A percentile compares a stretch with the other conserved stretches of the same genome.
These are phyloP conservation scores for Hanleya hanleyi DNA, from an alignment of 2,888 invertebrate genomes.

Conservation along the genomic window DNA sequence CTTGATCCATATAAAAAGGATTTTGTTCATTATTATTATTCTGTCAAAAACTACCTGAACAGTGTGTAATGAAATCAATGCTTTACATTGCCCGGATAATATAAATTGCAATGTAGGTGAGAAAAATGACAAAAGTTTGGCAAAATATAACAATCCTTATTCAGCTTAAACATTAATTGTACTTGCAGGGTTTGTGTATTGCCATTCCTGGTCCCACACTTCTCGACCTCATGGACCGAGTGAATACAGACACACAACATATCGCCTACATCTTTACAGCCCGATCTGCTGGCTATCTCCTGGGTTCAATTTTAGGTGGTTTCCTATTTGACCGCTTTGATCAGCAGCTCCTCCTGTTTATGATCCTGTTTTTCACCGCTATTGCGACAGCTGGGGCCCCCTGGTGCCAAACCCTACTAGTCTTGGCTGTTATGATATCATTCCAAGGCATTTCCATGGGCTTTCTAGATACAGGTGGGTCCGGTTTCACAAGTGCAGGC, in stretches of 20 bases:
- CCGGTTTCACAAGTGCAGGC: too few species aligned
- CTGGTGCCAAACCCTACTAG: constrained; percentile 68
- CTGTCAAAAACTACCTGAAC: too few species aligned
- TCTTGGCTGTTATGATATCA: constrained; percentile 68
- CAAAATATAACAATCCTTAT: not conserved
- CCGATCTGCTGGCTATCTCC: constrained; percentile 72
- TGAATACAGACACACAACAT: constrained; percentile 60
- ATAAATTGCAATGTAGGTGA: too few species aligned
- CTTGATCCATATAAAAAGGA: too few species aligned
- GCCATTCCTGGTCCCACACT: constrained; percentile 74
- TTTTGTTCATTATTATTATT: not conserved
- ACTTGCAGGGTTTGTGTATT: constrained; percentile 74
- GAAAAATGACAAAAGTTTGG: too few species aligned
- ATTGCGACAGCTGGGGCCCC: constrained; percentile 72
- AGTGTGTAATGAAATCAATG: not conserved
- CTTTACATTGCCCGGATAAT: not conserved
- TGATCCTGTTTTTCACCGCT: constrained; percentile 70
- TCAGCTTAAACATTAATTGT: too few species aligned
- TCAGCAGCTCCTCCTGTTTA: constrained; percentile 71
- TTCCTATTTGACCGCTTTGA: constrained; percentile 68
- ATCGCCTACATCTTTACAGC: constrained; percentile 72
- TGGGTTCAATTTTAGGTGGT: constrained; percentile 73
- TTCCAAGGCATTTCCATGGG: constrained; percentile 73
- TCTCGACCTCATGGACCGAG: constrained; percentile 68
- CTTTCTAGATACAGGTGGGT: constrained; percentile 66